Evolutionary conservation across 2,888 invertebrate genomes (phyloP).

Genomic region (Adelphocoris suturalis): DNA sequence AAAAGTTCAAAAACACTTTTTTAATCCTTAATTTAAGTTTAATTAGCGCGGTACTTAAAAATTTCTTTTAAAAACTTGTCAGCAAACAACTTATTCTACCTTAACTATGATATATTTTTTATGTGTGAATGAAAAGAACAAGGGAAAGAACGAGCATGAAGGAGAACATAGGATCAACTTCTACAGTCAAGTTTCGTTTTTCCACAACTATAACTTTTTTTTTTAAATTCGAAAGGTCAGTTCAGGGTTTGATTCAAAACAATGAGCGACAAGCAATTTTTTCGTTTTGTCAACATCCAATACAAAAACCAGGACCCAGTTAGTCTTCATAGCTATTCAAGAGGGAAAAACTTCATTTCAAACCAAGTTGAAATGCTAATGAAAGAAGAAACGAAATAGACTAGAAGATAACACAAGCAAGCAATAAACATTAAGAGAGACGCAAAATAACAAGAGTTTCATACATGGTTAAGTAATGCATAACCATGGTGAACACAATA

Average conservation of each 20-base stretch:
- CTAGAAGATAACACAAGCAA: slow-evolving; percentile 56
- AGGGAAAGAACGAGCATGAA: neutral
- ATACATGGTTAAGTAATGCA: slow-evolving; percentile 1
- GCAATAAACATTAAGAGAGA: slow-evolving; percentile 39
- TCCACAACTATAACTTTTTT: slow-evolving; percentile 1
- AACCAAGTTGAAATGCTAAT: neutral
- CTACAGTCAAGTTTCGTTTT: neutral
- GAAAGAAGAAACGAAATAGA: slow-evolving; percentile 37
- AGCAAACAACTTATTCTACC: slow-evolving; percentile 8
- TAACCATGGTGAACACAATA: neutral
- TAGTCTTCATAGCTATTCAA: slow-evolving; percentile 53
- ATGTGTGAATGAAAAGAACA: neutral
- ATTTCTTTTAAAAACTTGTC: neutral
- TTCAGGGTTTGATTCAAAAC: slow-evolving; percentile 23
- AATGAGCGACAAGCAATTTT: neutral
- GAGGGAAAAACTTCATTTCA: slow-evolving; percentile 10
- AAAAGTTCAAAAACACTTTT: neutral
- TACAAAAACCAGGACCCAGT: slow-evolving; percentile 9
- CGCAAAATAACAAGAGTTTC: neutral
- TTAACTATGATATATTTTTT: slow-evolving; percentile 21
- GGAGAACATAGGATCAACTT: neutral
- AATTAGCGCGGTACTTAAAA: slow-evolving; percentile 2
- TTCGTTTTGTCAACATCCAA: neutral
- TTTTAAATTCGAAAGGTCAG: slow-evolving; percentile 32
- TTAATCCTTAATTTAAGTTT: slow-evolving; percentile 1